A percentile compares a stretch with the other conserved stretches of the same genome.
Conservation (phyloP, 2,113 vertebrate species). For the Thymallus thymallus region DNA sequence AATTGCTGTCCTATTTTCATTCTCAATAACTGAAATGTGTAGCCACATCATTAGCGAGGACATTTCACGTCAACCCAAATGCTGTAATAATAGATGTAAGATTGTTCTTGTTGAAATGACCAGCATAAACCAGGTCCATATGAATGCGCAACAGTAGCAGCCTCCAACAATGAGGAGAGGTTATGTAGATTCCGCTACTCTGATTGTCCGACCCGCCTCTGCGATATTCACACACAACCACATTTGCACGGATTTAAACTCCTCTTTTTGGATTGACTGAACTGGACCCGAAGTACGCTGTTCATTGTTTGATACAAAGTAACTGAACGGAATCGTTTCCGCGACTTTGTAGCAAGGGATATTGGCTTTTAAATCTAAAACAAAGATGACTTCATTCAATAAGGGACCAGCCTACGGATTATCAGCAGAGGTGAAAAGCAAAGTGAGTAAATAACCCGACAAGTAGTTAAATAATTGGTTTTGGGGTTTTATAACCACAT, state of each 20-base stretch:
- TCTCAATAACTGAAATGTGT: too few relatives aligned
- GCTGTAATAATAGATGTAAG: too few relatives aligned
- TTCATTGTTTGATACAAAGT: slow-evolving; percentile 7
- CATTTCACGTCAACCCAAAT: too few relatives aligned
- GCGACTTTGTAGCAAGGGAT: slow-evolving; percentile 23
- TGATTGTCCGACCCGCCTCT: slow-evolving; percentile 52
- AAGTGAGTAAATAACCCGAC: slow-evolving; percentile 69
- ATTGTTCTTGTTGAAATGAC: too few relatives aligned
- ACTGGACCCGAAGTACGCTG: neutral
- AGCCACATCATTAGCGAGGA: too few relatives aligned
- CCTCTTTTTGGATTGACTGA: slow-evolving; percentile 13
- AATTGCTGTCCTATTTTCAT: too few relatives aligned
- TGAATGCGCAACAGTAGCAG: neutral
- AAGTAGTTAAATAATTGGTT: too few relatives aligned
- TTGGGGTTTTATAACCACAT: too few relatives aligned
- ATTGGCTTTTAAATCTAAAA: neutral
- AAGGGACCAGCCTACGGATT: slow-evolving; percentile 91
- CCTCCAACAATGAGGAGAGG: slow-evolving; percentile 12
- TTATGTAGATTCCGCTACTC: slow-evolving; percentile 19
- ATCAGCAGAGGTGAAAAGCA: slow-evolving; percentile 91
- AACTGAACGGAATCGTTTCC: slow-evolving; percentile 4
- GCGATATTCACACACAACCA: neutral
- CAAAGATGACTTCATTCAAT: slow-evolving; percentile 88
- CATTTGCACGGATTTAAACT: slow-evolving; percentile 18
- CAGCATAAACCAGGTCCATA: neutral